Evolutionary conservation across 2,888 invertebrate genomes (phyloP).

Genomic region (Philopedon plagiatum): DNA sequence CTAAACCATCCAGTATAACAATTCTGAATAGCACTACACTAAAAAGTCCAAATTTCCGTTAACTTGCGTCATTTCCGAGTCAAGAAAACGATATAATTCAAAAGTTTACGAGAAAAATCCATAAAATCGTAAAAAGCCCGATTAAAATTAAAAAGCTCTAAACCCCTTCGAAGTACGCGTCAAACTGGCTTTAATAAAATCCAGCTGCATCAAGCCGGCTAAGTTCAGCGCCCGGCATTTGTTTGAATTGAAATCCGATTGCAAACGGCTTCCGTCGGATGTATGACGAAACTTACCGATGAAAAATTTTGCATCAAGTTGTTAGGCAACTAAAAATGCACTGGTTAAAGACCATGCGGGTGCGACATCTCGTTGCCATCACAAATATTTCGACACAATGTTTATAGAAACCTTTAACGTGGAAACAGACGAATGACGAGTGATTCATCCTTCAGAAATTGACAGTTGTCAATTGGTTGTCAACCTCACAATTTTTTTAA

Average conservation of each 20-base stretch:
- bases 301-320: neutral
- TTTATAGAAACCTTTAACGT: neutral
- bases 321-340: constrained; percentile 41
- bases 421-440: neutral
- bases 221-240: constrained; percentile 59
- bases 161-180: constrained; percentile 49
- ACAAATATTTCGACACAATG: neutral
- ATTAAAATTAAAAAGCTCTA: constrained; percentile 34
- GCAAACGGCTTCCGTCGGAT: constrained; percentile 40
- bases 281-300: constrained; percentile 32
- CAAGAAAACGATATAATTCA: constrained; percentile 48
- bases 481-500: constrained; percentile 8
- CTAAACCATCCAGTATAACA: constrained; percentile 31
- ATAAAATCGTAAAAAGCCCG: constrained; percentile 28
- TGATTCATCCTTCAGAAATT: neutral
- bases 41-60: constrained; percentile 11
- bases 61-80: constrained; percentile 27
- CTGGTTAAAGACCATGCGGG: neutral
- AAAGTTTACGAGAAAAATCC: constrained; percentile 27
- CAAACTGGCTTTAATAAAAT: constrained; percentile 54
- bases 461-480: neutral
- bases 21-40: constrained; percentile 47
- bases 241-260: constrained; percentile 56
- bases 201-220: constrained; percentile 51
- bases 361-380: neutral